Percentiles rank a stretch among this genome's conserved stretches.
These are phyloP conservation scores for Mionectes olivaceus DNA, from an alignment of 2,797 vertebrate genomes.

Conservation along the genomic window DNA sequence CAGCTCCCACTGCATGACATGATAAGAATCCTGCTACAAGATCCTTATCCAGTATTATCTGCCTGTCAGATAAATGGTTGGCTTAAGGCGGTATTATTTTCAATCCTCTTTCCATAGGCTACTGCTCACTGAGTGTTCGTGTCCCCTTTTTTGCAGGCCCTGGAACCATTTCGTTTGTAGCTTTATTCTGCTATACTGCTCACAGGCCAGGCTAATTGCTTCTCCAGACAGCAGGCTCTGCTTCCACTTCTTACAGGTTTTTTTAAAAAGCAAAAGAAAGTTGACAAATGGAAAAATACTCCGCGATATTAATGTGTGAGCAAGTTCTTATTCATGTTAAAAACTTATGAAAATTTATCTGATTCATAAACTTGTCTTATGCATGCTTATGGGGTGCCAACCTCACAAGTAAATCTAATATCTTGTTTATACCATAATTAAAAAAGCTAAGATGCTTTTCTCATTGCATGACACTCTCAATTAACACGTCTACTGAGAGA, in stretches of 20 bases:
- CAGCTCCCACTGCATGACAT: not conserved
- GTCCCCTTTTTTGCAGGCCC: not conserved
- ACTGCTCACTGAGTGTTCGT: not conserved
- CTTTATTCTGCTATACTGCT: not conserved
- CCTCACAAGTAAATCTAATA: not conserved
- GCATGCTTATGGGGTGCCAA: not conserved
- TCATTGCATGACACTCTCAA: not conserved
- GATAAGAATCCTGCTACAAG: not conserved
- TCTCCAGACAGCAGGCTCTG: not conserved
- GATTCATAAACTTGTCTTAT: not conserved
- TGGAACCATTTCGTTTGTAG: not conserved
- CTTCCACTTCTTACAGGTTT: not conserved
- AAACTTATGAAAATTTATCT: not conserved
- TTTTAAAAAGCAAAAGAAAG: not conserved
- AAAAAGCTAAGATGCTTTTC: not conserved
- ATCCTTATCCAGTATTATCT: not conserved
- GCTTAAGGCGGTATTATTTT: not conserved
- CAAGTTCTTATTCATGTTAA: not conserved
- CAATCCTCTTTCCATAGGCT: not conserved
- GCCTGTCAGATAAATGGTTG: not conserved
- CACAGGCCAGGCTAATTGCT: not conserved
- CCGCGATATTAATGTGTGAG: not conserved
- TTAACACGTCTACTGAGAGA: not conserved
- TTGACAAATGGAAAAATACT: not conserved
- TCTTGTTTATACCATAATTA: not conserved